Percentiles rank a stretch among this genome's conserved stretches.
phyloP scores from a whole-genome alignment of 2,797 vertebrate species.

The Eulemur albifrons region DNA sequence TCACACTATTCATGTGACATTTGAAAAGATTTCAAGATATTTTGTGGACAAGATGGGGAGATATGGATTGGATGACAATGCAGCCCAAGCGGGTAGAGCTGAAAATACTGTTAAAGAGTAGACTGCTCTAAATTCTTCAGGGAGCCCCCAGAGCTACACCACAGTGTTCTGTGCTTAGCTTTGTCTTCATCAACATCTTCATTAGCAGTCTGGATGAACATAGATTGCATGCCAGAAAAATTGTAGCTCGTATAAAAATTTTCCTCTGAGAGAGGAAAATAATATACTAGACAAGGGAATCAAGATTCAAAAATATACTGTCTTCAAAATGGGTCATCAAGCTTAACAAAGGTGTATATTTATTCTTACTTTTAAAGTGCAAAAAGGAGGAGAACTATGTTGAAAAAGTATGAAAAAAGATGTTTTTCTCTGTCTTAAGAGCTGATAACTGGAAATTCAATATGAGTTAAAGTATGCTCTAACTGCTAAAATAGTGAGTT shows the following conservation, averaged over 20 bases:
- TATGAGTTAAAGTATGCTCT: background rate
- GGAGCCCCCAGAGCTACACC: background rate
- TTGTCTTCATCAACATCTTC: background rate
- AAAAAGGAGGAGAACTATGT: background rate
- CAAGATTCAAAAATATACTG: background rate
- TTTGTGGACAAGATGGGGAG: background rate
- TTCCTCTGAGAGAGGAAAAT: background rate
- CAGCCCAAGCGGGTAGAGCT: background rate
- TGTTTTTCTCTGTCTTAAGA: background rate
- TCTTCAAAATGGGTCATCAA: background rate
- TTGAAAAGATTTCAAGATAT: slow-evolving; percentile 17
- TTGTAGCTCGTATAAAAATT: background rate
- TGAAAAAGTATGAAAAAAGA: background rate
- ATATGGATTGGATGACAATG: background rate
- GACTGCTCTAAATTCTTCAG: background rate
- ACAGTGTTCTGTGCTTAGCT: background rate
- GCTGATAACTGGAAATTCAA: background rate
- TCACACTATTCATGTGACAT: background rate
- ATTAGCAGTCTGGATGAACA: background rate
- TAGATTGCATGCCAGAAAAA: background rate
- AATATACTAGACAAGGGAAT: background rate
- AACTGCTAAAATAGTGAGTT: background rate
- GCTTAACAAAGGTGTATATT: background rate
- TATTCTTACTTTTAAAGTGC: background rate
- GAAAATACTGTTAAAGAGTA: background rate